Base-by-base conservation (phyloP, 2,113 vertebrate species). In the Saccopteryx leptura region DNA sequence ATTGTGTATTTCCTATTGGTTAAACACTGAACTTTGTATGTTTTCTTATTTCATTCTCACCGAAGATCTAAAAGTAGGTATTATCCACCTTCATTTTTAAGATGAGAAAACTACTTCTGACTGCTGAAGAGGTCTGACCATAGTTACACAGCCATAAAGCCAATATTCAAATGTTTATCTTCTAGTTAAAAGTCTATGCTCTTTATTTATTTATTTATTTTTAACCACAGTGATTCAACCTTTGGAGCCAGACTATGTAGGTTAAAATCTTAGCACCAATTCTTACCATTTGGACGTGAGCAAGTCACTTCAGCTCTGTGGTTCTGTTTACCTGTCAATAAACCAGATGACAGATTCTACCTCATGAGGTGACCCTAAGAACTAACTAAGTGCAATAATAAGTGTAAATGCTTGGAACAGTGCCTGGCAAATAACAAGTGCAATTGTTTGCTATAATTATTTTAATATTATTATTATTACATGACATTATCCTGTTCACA, bases 1-100 rank as follows among this genome's bases (percentile, higher is more conserved):
- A 61, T 2, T 0, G 0, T 19, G 23, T 46, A 39, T 7, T 28
- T 78, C 31, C 60, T 39, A 5, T 1, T n/a, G 9, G 19, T 21
- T 61, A 39, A 46, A 48, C 5, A 46, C n/a, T 23, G 24, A 21
- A 21, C 9, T 93, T 50, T 13, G 9, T 21, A 50, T n/a, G 26
- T 72, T 81, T 90, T 33, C 80, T 92, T 58, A 63, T 19, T 81
- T 69, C 60, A 52, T 31, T 21, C 28, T 88, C 52, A 88, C 28
- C 61, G 52, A 94, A 69, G 33, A 52, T 11, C 71, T 80, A n/a
- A 68, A 72, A 68, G 50, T 46, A 52, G 61, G 46, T 74, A 8
- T 52, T 8, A 54, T 8, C 26, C n/a, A 56, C 33, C 28, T 56
- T 66, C 66, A 18, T 71, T 80, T 80, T 24, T 76, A 56, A 84